Evolutionary conservation across 2,113 vertebrate genomes (phyloP), one percentile per base, ranked within the genome.

Genomic region (Paramormyrops kingsleyae): DNA sequence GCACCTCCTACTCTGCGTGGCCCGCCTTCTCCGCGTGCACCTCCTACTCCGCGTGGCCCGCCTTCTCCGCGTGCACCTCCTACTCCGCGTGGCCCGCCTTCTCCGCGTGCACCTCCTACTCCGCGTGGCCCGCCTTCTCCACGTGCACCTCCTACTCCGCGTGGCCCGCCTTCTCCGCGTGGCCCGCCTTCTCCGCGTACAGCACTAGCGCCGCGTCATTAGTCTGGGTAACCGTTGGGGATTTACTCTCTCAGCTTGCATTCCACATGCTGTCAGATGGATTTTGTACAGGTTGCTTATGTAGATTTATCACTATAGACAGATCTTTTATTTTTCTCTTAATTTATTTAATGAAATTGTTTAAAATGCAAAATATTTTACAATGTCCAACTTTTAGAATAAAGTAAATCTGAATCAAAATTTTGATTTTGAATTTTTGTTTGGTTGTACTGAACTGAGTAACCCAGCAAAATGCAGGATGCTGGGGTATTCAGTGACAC

Each of bases 261-360:
- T 92, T 91, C 77, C 86, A 92, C 8, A 3, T 50, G 27, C 91
- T 90, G 83, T 27, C 88, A 87, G 85, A 74, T 70, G 46, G 27
- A n/a, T 90, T 83, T 92, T 91, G 27, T 91, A 92, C 92, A 91
- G 87, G 62, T 86, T 89, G 53, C 88, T 91, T 84, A 86, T 46
- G 39, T 89, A 90, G 91, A 90, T 83, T 62, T 91, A 52, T 90
- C 90, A 91, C 88, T 31, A 92, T 92, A 92, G 62, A 92, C 59
- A 91, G 62, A 91, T 56, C 44, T 85, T 91, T 93, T 90, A 70
- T 89, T 89, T 89, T 74, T 86, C 62, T 89, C 89, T 90, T 95
- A 94, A 95, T 94, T 95, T 95, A 95, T 87, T 93, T 87, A 92
- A 92, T 91, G 90, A 89, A 10, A 92, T 56, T 91, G 91, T 84